These are phyloP conservation scores for Sylvilagus floridanus DNA, from an alignment of 2,797 vertebrate genomes.

Conservation along the genomic window DNA sequence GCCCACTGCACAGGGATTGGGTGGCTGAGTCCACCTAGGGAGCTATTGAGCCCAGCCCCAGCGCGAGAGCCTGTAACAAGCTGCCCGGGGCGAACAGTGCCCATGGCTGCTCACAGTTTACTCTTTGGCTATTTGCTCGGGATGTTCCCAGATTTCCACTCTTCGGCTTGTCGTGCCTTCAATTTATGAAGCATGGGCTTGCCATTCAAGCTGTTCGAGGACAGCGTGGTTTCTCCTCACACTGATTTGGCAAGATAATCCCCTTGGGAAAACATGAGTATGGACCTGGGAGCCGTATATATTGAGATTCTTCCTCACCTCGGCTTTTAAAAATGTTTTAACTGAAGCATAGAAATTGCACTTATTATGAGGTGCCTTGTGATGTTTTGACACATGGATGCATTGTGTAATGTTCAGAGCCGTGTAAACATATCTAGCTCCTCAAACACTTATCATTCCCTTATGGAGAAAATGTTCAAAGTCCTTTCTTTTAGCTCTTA, in stretches of 20 bases:
- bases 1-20: not conserved
- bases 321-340: not conserved
- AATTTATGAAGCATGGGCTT: conserved; percentile 63
- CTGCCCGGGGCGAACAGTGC: conserved; percentile 59
- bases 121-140: conserved; percentile 65
- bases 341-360: no score
- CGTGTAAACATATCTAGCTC: no score
- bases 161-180: conserved; percentile 69
- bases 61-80: not conserved
- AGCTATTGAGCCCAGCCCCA: conserved; percentile 15
- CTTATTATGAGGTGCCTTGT: no score
- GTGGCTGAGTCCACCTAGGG: conserved; percentile 10
- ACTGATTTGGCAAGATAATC: conserved; percentile 42
- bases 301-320: not conserved
- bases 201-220: not conserved
- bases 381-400: no score
- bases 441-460: no score
- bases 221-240: conserved; percentile 41
- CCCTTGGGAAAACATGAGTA: not conserved
- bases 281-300: not conserved
- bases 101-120: conserved; percentile 61
- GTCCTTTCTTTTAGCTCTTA: no score
- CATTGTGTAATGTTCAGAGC: no score
- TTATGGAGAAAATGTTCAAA: no score
- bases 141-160: conserved; percentile 62